Conservation (phyloP, 2,888 invertebrate species). For the Magallana nippona region DNA sequence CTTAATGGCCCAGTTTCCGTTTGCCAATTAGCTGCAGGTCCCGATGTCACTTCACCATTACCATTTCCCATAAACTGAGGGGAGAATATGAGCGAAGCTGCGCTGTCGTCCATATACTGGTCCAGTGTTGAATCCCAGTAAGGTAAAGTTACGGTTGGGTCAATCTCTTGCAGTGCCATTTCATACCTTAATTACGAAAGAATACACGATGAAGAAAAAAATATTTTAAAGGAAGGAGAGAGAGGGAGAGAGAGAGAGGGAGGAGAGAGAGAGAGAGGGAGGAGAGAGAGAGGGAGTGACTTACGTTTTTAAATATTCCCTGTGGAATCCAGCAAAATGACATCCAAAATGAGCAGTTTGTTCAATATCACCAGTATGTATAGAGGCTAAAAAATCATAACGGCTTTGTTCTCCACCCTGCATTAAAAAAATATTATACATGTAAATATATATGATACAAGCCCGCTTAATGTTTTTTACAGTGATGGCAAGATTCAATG, state of each 20-base stretch:
- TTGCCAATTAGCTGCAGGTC: slow-evolving; percentile 63
- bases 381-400: slow-evolving; percentile 67
- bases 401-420: slow-evolving; percentile 61
- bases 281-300: slow-evolving; percentile 39
- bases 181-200: slow-evolving; percentile 61
- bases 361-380: slow-evolving; percentile 63
- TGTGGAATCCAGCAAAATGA: slow-evolving; percentile 69
- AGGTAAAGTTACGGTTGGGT: slow-evolving; percentile 65
- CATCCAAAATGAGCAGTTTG: slow-evolving; percentile 69
- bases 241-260: too few species aligned
- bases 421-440: neutral
- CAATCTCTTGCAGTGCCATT: slow-evolving; percentile 65
- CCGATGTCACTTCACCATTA: slow-evolving; percentile 61
- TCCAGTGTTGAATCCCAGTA: slow-evolving; percentile 71
- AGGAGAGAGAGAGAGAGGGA: too few species aligned
- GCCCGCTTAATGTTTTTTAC: neutral
- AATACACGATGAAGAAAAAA: neutral
- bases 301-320: slow-evolving; percentile 68
- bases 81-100: slow-evolving; percentile 66
- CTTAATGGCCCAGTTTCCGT: slow-evolving; percentile 61
- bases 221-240: too few species aligned
- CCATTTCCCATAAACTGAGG: slow-evolving; percentile 62
- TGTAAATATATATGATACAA: neutral
- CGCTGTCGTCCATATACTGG: slow-evolving; percentile 53
- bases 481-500: too few species aligned